Evolutionary conservation across 2,888 invertebrate species (phyloP), one percentile per base, ranked within the genome.

Genomic region (Ophion ellenae): DNA sequence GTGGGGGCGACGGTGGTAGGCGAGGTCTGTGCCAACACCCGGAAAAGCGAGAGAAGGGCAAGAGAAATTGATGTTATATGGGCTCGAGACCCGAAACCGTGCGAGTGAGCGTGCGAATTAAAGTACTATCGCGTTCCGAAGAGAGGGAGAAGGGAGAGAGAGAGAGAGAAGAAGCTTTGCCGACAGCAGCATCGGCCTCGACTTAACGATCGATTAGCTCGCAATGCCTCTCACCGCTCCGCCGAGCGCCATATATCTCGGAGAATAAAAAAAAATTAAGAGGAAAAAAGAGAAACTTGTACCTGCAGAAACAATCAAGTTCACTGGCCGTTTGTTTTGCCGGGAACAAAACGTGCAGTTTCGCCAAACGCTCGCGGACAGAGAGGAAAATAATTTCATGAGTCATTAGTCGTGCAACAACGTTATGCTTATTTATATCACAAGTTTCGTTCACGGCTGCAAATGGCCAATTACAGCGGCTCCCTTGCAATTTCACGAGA

Each of bases 161-260:
- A 14, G 47, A 71, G 45, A 47, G 67, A 57, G 63, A 61, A 20
- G 67, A 47, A 47, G 53, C 53, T 53, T 53, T 53, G 53, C 53
- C 53, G 53, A 53, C 53, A 53, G 53, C 53, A 53, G 53, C 17
- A 53, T 53, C 53, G 53, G 17, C 53, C 17, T 81, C 88, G 83
- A 86, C 87, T 88, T 87, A 87, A 84, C 87, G 83, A 89, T 89
- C 89, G 89, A 89, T 89, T 89, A 89, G 85, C 84, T 81, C 71
- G 75, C 81, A 70, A 71, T 66, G 70, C 67, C 57, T 73, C 32
- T 40, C 77, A 57, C 28, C 73, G 32, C 64, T 81, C 32, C 20
- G 40, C 57, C 57, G 66, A 45, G 10, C 20, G 17, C 45, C 67
- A 66, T 81, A 71, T 36, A 63, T 63, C 64, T 73, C 17, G 17